Evolutionary conservation across 2,113 vertebrate genomes (phyloP).

Genomic region (Pardalotus punctatus): DNA sequence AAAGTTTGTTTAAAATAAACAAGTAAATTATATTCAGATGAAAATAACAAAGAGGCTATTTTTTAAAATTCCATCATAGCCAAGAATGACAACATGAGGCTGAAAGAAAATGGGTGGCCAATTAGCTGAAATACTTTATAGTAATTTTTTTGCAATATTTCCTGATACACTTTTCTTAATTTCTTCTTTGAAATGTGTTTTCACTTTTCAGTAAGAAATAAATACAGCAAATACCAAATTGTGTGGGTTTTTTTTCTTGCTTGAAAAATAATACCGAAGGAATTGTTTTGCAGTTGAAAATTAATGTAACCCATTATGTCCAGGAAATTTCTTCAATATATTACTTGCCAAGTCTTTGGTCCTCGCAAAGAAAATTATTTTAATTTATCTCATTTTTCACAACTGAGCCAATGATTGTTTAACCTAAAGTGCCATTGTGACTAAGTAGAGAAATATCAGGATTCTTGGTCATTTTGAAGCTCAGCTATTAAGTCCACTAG

Average conservation of each 20-base stretch:
- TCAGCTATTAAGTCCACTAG: slow-evolving; percentile 59
- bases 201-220: slow-evolving; percentile 62
- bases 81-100: background rate
- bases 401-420: slow-evolving; percentile 78
- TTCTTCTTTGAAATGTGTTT: slow-evolving; percentile 54
- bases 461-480: slow-evolving; percentile 67
- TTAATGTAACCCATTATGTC: slow-evolving; percentile 81
- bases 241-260: background rate
- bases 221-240: slow-evolving; percentile 55
- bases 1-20: background rate
- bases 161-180: slow-evolving; percentile 51
- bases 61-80: background rate
- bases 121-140: slow-evolving; percentile 53
- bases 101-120: slow-evolving; percentile 36
- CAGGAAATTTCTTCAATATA: slow-evolving; percentile 79
- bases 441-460: slow-evolving; percentile 70
- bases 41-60: background rate
- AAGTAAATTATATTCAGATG: background rate
- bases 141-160: slow-evolving; percentile 17
- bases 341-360: slow-evolving; percentile 78
- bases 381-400: slow-evolving; percentile 84
- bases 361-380: slow-evolving; percentile 77
- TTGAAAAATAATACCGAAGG: slow-evolving; percentile 77
- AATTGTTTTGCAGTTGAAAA: slow-evolving; percentile 80
- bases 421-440: slow-evolving; percentile 77